phyloP scores from a whole-genome alignment of 2,797 vertebrate species.

The Macroramphosus scolopax region DNA sequence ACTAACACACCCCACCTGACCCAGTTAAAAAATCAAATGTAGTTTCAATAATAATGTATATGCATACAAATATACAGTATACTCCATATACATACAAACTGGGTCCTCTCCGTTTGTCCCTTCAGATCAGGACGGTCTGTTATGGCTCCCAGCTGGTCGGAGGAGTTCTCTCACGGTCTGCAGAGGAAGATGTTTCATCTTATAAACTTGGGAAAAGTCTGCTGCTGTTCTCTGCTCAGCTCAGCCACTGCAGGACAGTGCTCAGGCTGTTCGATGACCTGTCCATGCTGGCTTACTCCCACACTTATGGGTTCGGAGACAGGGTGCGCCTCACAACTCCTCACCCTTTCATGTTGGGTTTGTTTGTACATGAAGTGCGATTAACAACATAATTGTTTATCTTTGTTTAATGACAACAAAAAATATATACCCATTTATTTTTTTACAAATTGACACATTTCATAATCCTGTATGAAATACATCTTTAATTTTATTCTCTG shows the following conservation, averaged over 20 bases:
- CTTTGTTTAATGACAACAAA: too few species aligned
- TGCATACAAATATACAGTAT: too few species aligned
- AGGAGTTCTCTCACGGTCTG: constrained; percentile 75
- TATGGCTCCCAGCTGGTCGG: constrained; percentile 89
- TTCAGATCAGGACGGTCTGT: constrained; percentile 83
- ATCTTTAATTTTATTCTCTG: too few species aligned
- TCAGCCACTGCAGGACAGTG: constrained; percentile 88
- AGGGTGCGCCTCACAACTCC: constrained; percentile 69
- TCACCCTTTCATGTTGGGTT: neutral
- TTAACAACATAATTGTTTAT: too few species aligned
- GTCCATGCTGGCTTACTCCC: constrained; percentile 85
- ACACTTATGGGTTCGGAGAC: constrained; percentile 84
- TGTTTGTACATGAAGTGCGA: too few species aligned
- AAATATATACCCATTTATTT: too few species aligned
- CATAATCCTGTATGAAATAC: too few species aligned
- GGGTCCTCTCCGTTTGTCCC: neutral
- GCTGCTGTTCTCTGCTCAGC: constrained; percentile 83
- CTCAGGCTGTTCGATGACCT: constrained; percentile 91
- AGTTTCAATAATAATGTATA: too few species aligned
- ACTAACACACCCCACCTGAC: too few species aligned
- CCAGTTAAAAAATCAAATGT: too few species aligned
- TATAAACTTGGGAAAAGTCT: constrained; percentile 77
- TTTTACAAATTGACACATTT: too few species aligned
- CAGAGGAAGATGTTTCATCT: constrained; percentile 42
- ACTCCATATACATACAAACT: too few species aligned